phyloP scores from a whole-genome alignment of 2,113 vertebrate species.

The Pseudolaguvia tuberculata region DNA sequence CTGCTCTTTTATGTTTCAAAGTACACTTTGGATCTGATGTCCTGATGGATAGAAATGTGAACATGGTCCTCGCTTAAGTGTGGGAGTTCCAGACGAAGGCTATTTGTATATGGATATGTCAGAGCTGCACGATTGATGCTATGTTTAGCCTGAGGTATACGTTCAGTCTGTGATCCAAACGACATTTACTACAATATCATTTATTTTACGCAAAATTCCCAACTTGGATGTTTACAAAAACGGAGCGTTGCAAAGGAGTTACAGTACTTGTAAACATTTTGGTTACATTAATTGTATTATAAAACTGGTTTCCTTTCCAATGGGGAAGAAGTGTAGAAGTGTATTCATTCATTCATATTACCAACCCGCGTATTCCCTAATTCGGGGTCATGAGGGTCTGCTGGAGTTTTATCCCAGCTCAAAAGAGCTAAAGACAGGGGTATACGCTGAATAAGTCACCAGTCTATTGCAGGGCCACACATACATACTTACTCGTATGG shows the following conservation, averaged over 20 bases:
- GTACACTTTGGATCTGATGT: slow-evolving; percentile 47
- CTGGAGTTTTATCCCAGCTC: no score
- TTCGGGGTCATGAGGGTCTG: no score
- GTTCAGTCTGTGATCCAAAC: slow-evolving; percentile 21
- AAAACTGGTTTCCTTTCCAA: no score
- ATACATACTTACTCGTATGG: no score
- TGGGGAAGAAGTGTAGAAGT: no score
- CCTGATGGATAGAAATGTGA: slow-evolving; percentile 47
- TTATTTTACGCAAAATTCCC: neutral
- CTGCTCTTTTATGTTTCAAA: slow-evolving; percentile 60
- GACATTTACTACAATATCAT: slow-evolving; percentile 31
- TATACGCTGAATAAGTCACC: no score
- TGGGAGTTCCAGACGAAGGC: slow-evolving; percentile 21
- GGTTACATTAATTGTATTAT: neutral
- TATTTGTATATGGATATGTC: slow-evolving; percentile 33
- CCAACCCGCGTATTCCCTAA: no score
- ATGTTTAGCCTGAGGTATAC: slow-evolving; percentile 36
- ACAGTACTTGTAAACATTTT: neutral
- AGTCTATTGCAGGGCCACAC: no score
- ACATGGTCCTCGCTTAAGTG: slow-evolving; percentile 37
- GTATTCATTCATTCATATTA: no score
- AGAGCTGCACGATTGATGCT: slow-evolving; percentile 33
- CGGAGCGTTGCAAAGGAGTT: neutral
- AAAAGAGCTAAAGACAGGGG: no score
- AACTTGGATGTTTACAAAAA: neutral